Evolutionary conservation across 2,888 invertebrate genomes (phyloP).

Genomic region (Cetonia aurata): DNA sequence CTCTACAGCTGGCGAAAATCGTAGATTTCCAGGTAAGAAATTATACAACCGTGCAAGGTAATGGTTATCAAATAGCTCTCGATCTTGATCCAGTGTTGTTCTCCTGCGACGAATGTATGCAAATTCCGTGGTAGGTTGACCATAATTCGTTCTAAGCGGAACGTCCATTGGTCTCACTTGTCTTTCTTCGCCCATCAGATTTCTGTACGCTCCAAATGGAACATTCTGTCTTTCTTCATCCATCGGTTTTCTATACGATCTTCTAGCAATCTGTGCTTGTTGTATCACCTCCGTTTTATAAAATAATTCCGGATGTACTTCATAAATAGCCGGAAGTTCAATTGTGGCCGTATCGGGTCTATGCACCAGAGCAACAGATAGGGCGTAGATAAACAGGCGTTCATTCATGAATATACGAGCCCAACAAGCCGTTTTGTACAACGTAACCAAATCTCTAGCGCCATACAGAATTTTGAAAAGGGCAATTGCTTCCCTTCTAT

Average conservation of each 20-base stretch:
- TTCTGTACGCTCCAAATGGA: slow-evolving; percentile 1
- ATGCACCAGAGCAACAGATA: slow-evolving; percentile 73
- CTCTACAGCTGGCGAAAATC: background rate
- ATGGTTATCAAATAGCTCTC: background rate
- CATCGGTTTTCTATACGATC: slow-evolving; percentile 2
- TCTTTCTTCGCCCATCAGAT: background rate
- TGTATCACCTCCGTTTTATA: slow-evolving; percentile 76
- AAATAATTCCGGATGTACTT: slow-evolving; percentile 80
- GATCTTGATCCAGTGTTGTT: background rate
- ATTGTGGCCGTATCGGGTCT: slow-evolving; percentile 75
- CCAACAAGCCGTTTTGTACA: slow-evolving; percentile 77
- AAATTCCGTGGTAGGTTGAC: slow-evolving; percentile 13
- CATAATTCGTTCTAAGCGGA: background rate
- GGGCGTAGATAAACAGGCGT: slow-evolving; percentile 72
- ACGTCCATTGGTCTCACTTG: too few relatives aligned
- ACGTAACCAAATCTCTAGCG: slow-evolving; percentile 79
- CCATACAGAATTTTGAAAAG: slow-evolving; percentile 77
- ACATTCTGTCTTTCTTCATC: background rate
- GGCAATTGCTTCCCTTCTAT: slow-evolving; percentile 74
- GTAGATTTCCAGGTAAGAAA: background rate
- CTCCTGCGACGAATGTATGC: background rate
- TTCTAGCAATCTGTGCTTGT: slow-evolving; percentile 69
- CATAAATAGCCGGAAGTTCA: slow-evolving; percentile 78
- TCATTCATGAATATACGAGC: slow-evolving; percentile 78
- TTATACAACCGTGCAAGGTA: slow-evolving; percentile 4